Conservation (phyloP, 2,113 vertebrate genomes). For the Chamaea fasciata region DNA sequence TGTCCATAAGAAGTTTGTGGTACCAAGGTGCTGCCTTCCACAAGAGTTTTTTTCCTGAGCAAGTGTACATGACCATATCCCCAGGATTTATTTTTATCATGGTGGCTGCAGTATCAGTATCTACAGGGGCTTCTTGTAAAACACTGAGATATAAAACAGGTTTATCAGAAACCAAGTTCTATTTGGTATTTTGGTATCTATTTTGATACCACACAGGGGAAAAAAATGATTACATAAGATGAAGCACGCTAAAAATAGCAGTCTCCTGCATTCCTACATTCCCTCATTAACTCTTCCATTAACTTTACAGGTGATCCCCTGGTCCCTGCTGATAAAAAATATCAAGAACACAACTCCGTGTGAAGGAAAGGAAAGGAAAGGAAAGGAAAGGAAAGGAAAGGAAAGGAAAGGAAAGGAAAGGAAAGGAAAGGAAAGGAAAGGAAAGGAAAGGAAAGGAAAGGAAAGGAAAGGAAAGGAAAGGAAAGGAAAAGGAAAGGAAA, state of each 20-base stretch:
- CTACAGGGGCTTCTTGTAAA: constrained; percentile 21
- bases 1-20: neutral
- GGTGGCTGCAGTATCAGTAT: neutral
- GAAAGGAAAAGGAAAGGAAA: neutral
- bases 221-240: constrained; percentile 40
- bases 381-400: neutral
- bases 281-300: constrained; percentile 62
- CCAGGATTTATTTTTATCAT: neutral
- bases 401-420: neutral
- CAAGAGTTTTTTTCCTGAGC: neutral
- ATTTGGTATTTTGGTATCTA: constrained; percentile 51
- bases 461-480: too few species aligned
- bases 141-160: constrained; percentile 27
- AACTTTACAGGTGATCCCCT: constrained; percentile 19
- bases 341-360: neutral
- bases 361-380: neutral
- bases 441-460: too few species aligned
- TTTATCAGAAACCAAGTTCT: constrained; percentile 52
- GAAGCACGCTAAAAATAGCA: constrained; percentile 57
- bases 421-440: neutral
- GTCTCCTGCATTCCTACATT: constrained; percentile 34
- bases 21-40: neutral
- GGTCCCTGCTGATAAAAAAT: neutral
- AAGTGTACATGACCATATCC: neutral
- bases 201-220: constrained; percentile 35